Percentiles rank a stretch among this genome's conserved stretches.
Evolutionary conservation across 2,888 invertebrate species (phyloP).

Genomic region (Branchellion lobata): DNA sequence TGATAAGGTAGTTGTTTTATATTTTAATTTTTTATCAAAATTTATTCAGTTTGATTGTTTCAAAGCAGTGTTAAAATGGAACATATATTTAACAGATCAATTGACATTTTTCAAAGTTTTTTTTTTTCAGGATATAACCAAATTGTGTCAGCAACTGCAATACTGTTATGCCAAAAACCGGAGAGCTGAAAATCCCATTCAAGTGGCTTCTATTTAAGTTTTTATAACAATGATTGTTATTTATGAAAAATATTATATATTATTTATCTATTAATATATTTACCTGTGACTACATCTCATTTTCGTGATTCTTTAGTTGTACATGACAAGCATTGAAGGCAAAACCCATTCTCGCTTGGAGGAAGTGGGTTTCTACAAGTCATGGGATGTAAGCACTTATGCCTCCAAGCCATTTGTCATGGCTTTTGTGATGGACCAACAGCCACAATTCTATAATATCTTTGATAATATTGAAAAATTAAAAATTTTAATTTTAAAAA

Average conservation of each 20-base stretch:
- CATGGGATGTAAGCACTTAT: conserved; percentile 79
- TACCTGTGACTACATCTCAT: neutral
- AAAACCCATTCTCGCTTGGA: conserved; percentile 74
- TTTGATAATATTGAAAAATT: no score
- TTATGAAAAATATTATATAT: conserved; percentile 27
- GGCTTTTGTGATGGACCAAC: no score
- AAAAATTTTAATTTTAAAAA: no score
- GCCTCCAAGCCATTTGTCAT: no score
- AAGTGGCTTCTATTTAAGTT: conserved; percentile 53
- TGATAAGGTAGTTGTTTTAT: conserved; percentile 66
- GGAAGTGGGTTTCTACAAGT: conserved; percentile 80
- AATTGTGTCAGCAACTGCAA: conserved; percentile 84
- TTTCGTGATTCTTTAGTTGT: conserved; percentile 67
- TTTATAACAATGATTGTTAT: neutral
- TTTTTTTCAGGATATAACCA: conserved; percentile 74
- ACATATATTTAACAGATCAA: no score
- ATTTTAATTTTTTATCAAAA: conserved; percentile 65
- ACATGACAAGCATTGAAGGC: conserved; percentile 78
- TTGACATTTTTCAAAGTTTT: no score
- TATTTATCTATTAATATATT: neutral
- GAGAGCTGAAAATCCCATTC: conserved; percentile 74
- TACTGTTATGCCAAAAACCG: conserved; percentile 88
- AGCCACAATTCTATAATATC: no score
- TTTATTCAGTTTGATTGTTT: conserved; percentile 77
- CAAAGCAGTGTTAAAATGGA: no score